Conservation (phyloP, 2,113 vertebrate genomes). For the Colaptes auratus region DNA sequence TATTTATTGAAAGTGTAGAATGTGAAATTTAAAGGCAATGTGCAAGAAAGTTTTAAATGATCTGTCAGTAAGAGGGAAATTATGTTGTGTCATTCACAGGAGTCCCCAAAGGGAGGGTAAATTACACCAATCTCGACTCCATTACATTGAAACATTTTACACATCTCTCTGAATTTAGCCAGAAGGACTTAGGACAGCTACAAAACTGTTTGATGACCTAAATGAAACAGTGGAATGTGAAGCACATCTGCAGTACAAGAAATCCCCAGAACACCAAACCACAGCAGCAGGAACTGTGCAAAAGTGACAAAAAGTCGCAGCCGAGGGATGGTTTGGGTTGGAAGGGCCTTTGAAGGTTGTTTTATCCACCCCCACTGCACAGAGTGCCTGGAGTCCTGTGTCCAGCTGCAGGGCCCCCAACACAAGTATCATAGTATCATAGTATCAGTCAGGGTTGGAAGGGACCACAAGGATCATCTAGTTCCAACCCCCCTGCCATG, state of each 20-base stretch:
- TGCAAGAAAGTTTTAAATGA: background rate
- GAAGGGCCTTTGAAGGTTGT: background rate
- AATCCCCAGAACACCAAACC: background rate
- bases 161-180: background rate
- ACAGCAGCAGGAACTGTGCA: background rate
- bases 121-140: background rate
- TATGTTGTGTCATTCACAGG: background rate
- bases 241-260: background rate
- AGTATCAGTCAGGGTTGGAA: no score
- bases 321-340: background rate
- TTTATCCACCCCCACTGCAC: background rate
- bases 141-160: background rate
- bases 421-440: no score
- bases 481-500: no score
- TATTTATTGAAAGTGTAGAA: background rate
- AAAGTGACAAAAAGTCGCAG: background rate
- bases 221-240: background rate
- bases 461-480: no score
- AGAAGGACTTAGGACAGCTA: background rate
- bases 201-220: background rate
- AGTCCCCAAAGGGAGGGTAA: background rate
- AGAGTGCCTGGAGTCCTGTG: no score
- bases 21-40: background rate
- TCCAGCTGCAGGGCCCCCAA: no score
- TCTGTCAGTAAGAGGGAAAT: background rate